A percentile compares a stretch with the other conserved stretches of the same genome.
phyloP scores from a whole-genome alignment of 2,113 vertebrate genomes.

The Prunella fulvescens region DNA sequence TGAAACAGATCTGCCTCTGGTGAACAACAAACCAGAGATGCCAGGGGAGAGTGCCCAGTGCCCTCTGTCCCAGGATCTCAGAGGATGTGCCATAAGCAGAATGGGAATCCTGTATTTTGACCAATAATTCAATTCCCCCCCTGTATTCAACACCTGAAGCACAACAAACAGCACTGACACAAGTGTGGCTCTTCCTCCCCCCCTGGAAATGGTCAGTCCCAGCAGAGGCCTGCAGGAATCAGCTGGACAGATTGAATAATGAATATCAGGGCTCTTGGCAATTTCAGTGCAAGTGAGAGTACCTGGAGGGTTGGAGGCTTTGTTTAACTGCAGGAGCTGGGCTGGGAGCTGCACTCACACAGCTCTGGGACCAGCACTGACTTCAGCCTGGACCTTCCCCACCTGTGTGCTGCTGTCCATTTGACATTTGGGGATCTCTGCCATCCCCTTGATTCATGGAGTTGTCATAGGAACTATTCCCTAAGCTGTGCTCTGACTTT shows the following conservation, averaged over 20 bases:
- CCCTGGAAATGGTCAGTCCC: not conserved
- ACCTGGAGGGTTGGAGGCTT: not conserved
- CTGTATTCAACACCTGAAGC: not conserved
- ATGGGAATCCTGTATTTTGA: not conserved
- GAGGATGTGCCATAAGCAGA: not conserved
- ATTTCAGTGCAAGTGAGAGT: not conserved
- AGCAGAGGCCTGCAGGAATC: not conserved
- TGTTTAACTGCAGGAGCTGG: not conserved
- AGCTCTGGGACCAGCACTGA: not conserved
- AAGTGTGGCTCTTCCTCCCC: not conserved
- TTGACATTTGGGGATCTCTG: slow-evolving; percentile 50
- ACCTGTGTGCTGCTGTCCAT: not conserved
- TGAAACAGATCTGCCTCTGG: not conserved
- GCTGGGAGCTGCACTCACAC: not conserved
- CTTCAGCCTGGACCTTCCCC: not conserved
- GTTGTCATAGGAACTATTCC: slow-evolving; percentile 77
- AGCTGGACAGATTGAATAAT: not conserved
- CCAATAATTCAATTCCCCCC: not conserved
- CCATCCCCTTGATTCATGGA: slow-evolving; percentile 17
- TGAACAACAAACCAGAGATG: not conserved
- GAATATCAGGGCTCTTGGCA: not conserved
- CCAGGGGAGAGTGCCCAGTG: not conserved
- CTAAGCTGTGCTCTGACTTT: slow-evolving; percentile 66
- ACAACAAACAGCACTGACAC: not conserved
- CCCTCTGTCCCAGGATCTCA: not conserved